Evolutionary conservation across 2,113 vertebrate genomes (phyloP).

Genomic region (human): GRCh38 chr2:221714501-221715000

Average conservation of each 20-base stretch:
- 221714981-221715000: not conserved
- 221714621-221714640: rapidly evolving
- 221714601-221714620: not conserved
- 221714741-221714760: not conserved
- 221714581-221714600: not conserved
- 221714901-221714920: not conserved
- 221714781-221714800: not conserved
- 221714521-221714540: not conserved
- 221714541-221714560: not conserved
- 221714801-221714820: not conserved
- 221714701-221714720: not conserved
- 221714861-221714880: not conserved
- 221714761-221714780: not conserved
- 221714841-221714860: not conserved
- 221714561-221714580: not conserved
- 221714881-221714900: not conserved
- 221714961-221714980: not conserved
- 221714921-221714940: not conserved
- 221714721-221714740: not conserved
- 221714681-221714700: not conserved
- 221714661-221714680: not conserved
- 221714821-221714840: not conserved
- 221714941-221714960: not conserved
- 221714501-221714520: not conserved
- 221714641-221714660: not conserved